A percentile compares a stretch with the other conserved stretches of the same genome.
These are phyloP conservation scores for Microtus pennsylvanicus DNA, from an alignment of 2,113 vertebrate species.

Conservation along the genomic window DNA sequence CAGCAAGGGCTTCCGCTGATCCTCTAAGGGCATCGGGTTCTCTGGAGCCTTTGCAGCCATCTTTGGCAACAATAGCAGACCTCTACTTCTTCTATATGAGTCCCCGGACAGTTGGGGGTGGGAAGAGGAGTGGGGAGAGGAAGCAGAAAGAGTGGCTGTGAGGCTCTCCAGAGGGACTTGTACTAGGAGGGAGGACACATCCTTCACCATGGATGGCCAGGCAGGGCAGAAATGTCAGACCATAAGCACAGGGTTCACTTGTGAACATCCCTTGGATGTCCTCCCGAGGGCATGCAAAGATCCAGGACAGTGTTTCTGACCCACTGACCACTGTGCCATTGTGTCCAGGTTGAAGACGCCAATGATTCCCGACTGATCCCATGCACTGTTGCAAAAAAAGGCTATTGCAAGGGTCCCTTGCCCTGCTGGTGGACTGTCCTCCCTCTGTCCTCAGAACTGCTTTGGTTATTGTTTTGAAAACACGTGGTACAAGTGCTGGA, in stretches of 20 bases:
- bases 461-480: not conserved
- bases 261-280: not conserved
- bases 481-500: not conserved
- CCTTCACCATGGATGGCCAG: not conserved
- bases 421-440: not conserved
- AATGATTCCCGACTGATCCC: not conserved
- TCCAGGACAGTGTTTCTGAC: not conserved
- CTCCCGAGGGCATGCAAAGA: not conserved
- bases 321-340: not conserved
- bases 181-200: no score
- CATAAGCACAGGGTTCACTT: not conserved
- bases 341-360: not conserved
- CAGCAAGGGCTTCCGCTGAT: not conserved
- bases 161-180: not conserved
- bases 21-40: not conserved
- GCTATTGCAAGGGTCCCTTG: accelerated
- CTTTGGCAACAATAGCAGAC: not conserved
- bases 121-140: not conserved
- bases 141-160: not conserved
- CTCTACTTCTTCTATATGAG: not conserved
- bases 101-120: not conserved
- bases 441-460: not conserved
- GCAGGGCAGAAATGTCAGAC: not conserved
- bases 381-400: no score
- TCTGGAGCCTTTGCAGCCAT: not conserved